Conservation (phyloP, 2,113 vertebrate genomes). For the Grammomys dolichurus region DNA sequence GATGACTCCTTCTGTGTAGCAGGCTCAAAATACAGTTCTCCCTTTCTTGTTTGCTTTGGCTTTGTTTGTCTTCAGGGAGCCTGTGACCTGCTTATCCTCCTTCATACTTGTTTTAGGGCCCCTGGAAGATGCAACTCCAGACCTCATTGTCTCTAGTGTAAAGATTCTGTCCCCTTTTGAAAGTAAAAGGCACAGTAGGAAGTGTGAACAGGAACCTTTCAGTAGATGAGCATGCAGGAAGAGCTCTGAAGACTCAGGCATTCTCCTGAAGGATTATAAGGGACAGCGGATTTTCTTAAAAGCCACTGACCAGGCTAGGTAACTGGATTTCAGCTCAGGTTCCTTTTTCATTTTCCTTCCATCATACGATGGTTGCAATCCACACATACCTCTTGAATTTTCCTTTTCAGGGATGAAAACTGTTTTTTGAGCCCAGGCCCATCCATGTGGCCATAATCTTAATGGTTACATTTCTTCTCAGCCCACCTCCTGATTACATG, state of each 20-base stretch:
- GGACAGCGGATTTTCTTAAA: background rate
- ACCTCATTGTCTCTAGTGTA: background rate
- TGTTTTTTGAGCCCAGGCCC: background rate
- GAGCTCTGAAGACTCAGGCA: background rate
- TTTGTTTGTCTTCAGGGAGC: background rate
- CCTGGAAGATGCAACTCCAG: background rate
- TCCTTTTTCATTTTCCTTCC: background rate
- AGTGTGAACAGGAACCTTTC: background rate
- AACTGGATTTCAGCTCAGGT: background rate
- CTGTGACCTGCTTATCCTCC: background rate
- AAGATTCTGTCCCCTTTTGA: background rate
- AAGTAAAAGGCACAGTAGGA: background rate
- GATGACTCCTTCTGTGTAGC: background rate
- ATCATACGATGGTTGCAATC: background rate
- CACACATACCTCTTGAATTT: background rate
- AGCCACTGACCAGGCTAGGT: background rate
- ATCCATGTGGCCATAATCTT: background rate
- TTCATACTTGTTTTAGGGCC: background rate
- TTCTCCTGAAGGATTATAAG: background rate
- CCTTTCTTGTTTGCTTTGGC: background rate
- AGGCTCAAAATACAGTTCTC: background rate
- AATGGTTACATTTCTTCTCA: background rate
- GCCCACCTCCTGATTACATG: background rate
- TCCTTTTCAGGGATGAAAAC: conserved; percentile 1
- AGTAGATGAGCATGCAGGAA: background rate